Evolutionary conservation across 2,888 invertebrate genomes (phyloP).

Genomic region (Scaeva pyrastri): DNA sequence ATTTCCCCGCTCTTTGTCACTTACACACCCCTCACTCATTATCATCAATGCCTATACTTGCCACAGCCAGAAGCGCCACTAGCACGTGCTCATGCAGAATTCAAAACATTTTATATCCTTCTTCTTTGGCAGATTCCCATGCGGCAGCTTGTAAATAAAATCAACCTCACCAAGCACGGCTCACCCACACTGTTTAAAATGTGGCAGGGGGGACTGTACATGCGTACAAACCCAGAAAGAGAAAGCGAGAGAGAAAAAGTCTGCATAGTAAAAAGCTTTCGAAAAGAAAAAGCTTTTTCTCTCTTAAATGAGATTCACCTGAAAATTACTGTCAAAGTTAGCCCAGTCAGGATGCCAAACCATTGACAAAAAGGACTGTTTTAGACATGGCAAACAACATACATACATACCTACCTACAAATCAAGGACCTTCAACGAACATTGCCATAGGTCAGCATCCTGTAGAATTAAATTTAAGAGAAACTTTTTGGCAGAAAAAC

Average conservation of each 20-base stretch:
- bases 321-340: conserved; percentile 25
- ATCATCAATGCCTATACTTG: conserved; percentile 27
- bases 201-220: conserved; percentile 14
- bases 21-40: conserved; percentile 5
- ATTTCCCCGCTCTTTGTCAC: neutral
- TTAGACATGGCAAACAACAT: neutral
- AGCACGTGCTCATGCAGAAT: conserved; percentile 74
- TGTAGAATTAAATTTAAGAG: conserved; percentile 27
- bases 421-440: conserved; percentile 22
- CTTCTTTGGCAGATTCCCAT: conserved; percentile 47
- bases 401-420: too few relatives aligned
- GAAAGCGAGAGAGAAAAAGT: conserved; percentile 13
- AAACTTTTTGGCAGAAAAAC: conserved; percentile 15
- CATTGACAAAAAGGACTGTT: neutral
- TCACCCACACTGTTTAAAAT: neutral
- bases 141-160: conserved; percentile 57
- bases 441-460: conserved; percentile 70
- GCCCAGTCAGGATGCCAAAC: conserved; percentile 28
- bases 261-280: conserved; percentile 7
- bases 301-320: conserved; percentile 26
- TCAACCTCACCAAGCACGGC: neutral
- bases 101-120: conserved; percentile 56
- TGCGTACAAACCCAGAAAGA: conserved; percentile 31
- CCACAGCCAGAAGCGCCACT: neutral
- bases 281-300: conserved; percentile 22